Evolutionary conservation across 2,888 invertebrate species (phyloP), one percentile per base, ranked within the genome.

Genomic region (Xylota segnis): DNA sequence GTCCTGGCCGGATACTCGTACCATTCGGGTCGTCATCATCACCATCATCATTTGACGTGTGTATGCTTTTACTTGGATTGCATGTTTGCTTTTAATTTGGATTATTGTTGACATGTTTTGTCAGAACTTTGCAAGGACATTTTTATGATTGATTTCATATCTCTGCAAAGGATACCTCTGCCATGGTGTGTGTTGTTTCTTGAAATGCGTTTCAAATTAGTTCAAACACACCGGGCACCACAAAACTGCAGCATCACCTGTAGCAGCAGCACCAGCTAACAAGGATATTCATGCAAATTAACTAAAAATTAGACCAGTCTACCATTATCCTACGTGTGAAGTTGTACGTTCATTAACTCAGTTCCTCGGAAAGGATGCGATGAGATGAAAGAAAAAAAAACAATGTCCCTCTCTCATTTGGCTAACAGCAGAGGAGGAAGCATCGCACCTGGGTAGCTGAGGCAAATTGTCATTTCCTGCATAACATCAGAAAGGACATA

Each of bases 11-110:
- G n/a, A 27, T 52, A 23, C 23, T 23, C 23, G 23, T 23, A 79
- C 63, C 74, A 79, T 84, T 79, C 47, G 50, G 72, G 68, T 70
- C 66, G 79, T 75, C 79, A 83, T 76, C 77, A 61, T 76, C 78
- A 18, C 72, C 79, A 74, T 74, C 74, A 58, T 70, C 79, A 45
- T 54, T 47, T 45, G 70, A 66, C 32, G 18, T 52, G 32, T 52
- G 58, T 75, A 32, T 84, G 79, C 75, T 75, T 79, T 81, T 61
- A 32, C 32, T 75, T 29, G 68, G 54, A 76, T 66, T 84, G 81
- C 72, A 66, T 83, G 83, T 81, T 84, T 84, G 81, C 58, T 84
- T 84, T 84, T 84, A 84, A 84, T 84, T 76, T 76, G 56, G 75
- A 84, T 70, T 81, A 65, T 58, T 84, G 71, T 76, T 84, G 84